phyloP scores from a whole-genome alignment of 2,113 vertebrate species.

The Chlorodrepanis virens region DNA sequence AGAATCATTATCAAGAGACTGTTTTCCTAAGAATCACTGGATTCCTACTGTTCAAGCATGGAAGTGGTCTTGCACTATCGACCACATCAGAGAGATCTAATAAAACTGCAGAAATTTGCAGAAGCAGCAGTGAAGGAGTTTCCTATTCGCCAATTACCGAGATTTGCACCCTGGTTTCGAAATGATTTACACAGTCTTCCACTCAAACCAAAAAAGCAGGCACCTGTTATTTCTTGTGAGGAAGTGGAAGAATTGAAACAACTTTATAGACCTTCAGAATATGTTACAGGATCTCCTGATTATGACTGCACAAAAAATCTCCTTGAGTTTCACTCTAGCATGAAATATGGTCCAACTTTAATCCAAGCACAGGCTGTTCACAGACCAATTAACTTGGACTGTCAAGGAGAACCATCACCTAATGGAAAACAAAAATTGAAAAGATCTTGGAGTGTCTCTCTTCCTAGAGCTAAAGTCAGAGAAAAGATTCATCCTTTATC shows the following conservation, averaged over 20 bases:
- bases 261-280: neutral
- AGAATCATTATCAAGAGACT: conserved; percentile 9
- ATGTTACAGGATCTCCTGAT: conserved; percentile 5
- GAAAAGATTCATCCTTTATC: conserved; percentile 73
- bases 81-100: conserved; percentile 31
- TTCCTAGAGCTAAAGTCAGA: conserved; percentile 20
- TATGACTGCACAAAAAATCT: conserved; percentile 74
- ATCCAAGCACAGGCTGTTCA: neutral
- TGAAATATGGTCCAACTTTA: conserved; percentile 8
- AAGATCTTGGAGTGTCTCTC: conserved; percentile 85
- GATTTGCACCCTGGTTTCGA: conserved; percentile 83
- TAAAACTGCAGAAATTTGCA: conserved; percentile 66
- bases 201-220: conserved; percentile 76
- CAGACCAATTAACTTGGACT: neutral
- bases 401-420: conserved; percentile 17
- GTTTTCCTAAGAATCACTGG: conserved; percentile 20
- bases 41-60: conserved; percentile 66
- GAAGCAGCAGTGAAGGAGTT: conserved; percentile 79
- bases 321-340: conserved; percentile 71
- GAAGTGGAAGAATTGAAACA: conserved; percentile 45
- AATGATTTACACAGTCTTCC: conserved; percentile 55
- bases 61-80: conserved; percentile 82
- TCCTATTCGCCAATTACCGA: conserved; percentile 66
- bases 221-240: conserved; percentile 73
- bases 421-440: conserved; percentile 17